Evolutionary conservation across 2,888 invertebrate genomes (phyloP).

Genomic region (Lysandra bellargus): DNA sequence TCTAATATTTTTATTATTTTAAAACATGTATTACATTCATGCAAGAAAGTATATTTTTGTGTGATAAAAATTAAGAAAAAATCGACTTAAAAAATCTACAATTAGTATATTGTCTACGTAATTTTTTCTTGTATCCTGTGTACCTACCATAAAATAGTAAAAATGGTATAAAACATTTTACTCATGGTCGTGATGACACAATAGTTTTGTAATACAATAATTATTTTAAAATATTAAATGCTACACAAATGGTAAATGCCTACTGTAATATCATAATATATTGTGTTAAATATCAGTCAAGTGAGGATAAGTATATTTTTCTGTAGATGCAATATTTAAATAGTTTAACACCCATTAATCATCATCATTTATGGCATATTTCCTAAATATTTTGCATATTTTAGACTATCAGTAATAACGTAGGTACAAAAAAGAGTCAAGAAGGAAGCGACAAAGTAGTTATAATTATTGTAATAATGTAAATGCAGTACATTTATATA

Average conservation of each 20-base stretch:
- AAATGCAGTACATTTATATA: no score
- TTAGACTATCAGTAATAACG: background rate
- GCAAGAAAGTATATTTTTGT: background rate
- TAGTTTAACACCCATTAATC: background rate
- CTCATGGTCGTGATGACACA: background rate
- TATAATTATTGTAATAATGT: no score
- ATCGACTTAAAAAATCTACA: no score
- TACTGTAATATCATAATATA: background rate
- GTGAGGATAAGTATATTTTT: background rate
- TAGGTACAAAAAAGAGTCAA: background rate
- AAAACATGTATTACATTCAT: no score
- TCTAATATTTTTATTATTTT: background rate
- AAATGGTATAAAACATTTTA: background rate
- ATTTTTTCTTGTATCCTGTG: background rate
- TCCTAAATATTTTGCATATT: background rate
- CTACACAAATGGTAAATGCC: background rate
- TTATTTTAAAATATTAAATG: background rate
- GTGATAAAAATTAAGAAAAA: no score
- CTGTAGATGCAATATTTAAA: background rate
- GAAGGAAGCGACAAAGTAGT: background rate
- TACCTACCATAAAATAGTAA: background rate
- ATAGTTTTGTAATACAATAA: background rate
- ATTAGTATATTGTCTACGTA: no score
- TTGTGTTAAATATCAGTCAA: background rate
- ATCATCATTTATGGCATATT: background rate